Evolutionary conservation across 2,797 vertebrate genomes (phyloP).

Genomic region (Neomorphus geoffroyi): DNA sequence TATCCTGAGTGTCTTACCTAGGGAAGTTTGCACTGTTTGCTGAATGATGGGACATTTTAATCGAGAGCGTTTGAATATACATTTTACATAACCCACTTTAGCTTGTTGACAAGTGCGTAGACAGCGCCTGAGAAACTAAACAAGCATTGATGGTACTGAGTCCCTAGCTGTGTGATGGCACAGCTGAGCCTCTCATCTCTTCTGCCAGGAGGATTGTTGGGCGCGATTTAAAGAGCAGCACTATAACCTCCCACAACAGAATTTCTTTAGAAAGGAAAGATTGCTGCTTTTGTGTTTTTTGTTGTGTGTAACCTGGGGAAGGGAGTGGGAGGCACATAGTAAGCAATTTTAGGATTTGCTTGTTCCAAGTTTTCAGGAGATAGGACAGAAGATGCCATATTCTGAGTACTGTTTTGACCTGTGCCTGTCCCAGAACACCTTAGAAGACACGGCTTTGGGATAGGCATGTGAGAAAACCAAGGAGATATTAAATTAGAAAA

Average conservation of each 20-base stretch:
- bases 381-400: not conserved
- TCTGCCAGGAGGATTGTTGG: not conserved
- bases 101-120: not conserved
- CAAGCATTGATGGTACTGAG: not conserved
- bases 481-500: not conserved
- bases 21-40: not conserved
- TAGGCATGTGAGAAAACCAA: not conserved
- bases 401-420: not conserved
- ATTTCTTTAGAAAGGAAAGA: not conserved
- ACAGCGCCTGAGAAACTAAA: not conserved
- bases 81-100: not conserved
- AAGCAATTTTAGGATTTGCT: not conserved
- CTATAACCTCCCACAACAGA: not conserved
- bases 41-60: not conserved
- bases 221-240: not conserved
- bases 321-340: no score
- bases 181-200: not conserved
- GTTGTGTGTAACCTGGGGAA: not conserved
- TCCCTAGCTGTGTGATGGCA: not conserved
- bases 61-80: not conserved
- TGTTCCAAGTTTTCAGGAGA: not conserved
- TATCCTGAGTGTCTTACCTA: not conserved
- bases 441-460: not conserved
- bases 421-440: not conserved
- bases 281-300: not conserved